phyloP scores from a whole-genome alignment of 2,113 vertebrate species.

The zebrafish (Danio rerio) region GRCz12tu NC_133178.1:56578001-56578500 shows the following conservation, averaged over 20 bases:
- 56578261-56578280: background rate
- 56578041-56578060: too few species aligned
- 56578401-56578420: constrained; percentile 31
- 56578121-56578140: too few species aligned
- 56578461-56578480: background rate
- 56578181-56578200: background rate
- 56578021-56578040: too few species aligned
- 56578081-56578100: too few species aligned
- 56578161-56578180: too few species aligned
- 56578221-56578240: background rate
- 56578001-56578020: too few species aligned
- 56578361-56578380: constrained; percentile 47
- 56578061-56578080: too few species aligned
- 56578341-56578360: constrained; percentile 47
- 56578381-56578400: constrained; percentile 48
- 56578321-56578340: constrained; percentile 47
- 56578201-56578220: background rate
- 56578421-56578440: background rate
- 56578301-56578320: constrained; percentile 50
- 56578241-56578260: constrained; percentile 3
- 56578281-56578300: background rate
- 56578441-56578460: background rate
- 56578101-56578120: too few species aligned
- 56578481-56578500: background rate
- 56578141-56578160: too few species aligned